Base-by-base conservation (phyloP, 2,888 invertebrate genomes). In the Octonoba sinensis region DNA sequence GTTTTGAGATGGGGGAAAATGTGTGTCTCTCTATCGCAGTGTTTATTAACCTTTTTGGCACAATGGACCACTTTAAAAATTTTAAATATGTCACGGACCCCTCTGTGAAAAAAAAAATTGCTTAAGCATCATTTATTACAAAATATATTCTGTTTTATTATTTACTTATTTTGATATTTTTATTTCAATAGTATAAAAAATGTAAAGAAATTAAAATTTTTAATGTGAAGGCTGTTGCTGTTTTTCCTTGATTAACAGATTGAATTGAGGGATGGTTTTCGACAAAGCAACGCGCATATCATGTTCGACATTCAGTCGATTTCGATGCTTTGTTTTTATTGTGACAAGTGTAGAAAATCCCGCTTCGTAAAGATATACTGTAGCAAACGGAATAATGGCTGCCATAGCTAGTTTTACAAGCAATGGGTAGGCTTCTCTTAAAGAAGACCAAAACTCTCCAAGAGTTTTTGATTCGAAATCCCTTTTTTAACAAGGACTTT, bases 51-150 rank as follows among this genome's bases (percentile, higher is more conserved):
- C 72, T 62, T 72, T 62, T 72, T 72, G 72, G 62, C 72, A 72
- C 72, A 72, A 72, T 72, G 72, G 62, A 72, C 72, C 72, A 69
- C 69, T 69, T 69, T 69, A 69, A 70, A 71, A 71, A 71, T 71
- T 71, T 71, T 71, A 71, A 59, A 71, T 71, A 71, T 71, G 71
- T 71, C 71, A 71, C 71, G 71, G 71, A 71, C 71, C 71, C 71
- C 71, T 71, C 71, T 71, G 71, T 71, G 71, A 71, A 72, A 72
- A 54, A 77, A 62, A 82, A 46, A 71, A 71, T 81, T 60, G 46
- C 27, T 44, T 62, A 69, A 69, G 57, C 69, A 36, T 57, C 57
- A 69, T 57, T 57, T n/a, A n/a, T n/a, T n/a, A n/a, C n/a, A n/a
- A n/a, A n/a, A n/a, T n/a, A n/a, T n/a, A n/a, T n/a, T n/a, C n/a